These are phyloP conservation scores for Eleginops maclovinus DNA, from an alignment of 2,113 vertebrate species.

Conservation along the genomic window DNA sequence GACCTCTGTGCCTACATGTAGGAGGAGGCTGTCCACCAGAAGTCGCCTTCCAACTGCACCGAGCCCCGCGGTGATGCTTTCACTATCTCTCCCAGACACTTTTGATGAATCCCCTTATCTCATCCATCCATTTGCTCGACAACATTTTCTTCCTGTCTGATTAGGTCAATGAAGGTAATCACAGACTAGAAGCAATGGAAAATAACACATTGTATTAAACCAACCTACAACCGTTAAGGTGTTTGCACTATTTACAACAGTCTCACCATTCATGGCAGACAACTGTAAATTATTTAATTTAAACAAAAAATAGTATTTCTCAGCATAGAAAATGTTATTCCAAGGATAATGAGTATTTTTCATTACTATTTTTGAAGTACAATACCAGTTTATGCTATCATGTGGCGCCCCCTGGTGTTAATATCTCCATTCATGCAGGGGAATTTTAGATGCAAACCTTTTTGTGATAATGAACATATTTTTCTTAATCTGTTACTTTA, in stretches of 20 bases:
- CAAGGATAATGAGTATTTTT: not conserved
- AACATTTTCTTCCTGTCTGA: not conserved
- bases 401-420: conserved; percentile 55
- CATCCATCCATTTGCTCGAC: not conserved
- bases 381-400: not conserved
- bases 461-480: not conserved
- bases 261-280: fast-evolving
- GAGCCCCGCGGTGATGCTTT: conserved; percentile 46
- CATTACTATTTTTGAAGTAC: not conserved
- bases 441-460: not conserved
- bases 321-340: not conserved
- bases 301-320: not conserved
- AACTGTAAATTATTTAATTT: not conserved
- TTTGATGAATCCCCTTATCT: not conserved
- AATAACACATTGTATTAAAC: not conserved
- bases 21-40: conserved; percentile 48
- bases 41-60: conserved; percentile 44
- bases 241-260: not conserved
- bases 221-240: not conserved
- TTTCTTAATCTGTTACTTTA: not conserved
- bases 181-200: not conserved
- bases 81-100: conserved; percentile 35
- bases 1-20: conserved; percentile 54
- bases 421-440: not conserved
- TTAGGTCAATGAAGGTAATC: not conserved